Conservation (phyloP, 2,797 vertebrate genomes). For the Sibirionetta formosa region DNA sequence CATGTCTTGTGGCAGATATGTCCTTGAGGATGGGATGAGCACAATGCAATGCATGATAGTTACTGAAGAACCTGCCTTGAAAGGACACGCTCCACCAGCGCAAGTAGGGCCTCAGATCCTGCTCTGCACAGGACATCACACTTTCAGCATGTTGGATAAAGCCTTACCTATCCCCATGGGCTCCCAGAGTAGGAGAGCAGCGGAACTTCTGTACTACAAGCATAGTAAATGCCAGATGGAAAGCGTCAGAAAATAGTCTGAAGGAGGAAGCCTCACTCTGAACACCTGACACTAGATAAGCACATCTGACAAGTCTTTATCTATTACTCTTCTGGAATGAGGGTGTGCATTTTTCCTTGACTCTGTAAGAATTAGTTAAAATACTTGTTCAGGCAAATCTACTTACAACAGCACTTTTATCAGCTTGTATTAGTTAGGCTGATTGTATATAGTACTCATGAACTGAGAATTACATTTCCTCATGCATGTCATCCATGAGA, state of each 20-base stretch:
- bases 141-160: background rate
- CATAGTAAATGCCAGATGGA: background rate
- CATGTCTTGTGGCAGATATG: accelerated
- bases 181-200: background rate
- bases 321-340: background rate
- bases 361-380: background rate
- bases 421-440: background rate
- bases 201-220: background rate
- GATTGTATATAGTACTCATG: background rate
- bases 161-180: background rate
- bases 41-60: background rate
- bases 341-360: background rate
- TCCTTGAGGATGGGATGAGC: background rate
- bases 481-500: background rate
- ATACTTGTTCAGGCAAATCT: background rate
- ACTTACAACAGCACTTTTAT: background rate
- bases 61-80: background rate
- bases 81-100: background rate
- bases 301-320: background rate
- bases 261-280: background rate
- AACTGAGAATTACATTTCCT: background rate
- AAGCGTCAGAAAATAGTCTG: background rate
- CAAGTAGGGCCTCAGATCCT: background rate
- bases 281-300: background rate
- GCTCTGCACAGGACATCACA: background rate